Percentiles rank a stretch among this genome's conserved stretches.
Evolutionary conservation across 1,140 invertebrate species (phyloP).

Genomic region (Diorhabda elongata): DNA sequence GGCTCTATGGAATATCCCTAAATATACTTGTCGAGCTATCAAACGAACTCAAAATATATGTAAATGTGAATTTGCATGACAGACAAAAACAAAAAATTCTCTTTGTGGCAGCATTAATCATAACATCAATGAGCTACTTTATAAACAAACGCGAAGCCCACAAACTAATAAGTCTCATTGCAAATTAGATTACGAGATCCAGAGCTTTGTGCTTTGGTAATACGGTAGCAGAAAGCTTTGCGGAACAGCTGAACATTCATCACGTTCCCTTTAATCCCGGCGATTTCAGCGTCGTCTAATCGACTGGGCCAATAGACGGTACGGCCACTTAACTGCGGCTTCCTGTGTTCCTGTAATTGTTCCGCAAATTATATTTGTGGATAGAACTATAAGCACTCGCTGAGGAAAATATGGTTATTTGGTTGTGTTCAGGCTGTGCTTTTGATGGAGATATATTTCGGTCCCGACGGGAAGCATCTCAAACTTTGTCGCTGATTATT

Average conservation of each 20-base stretch:
- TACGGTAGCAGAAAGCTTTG: constrained; percentile 43
- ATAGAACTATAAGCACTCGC: constrained; percentile 40
- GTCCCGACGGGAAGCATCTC: background rate
- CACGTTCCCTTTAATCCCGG: constrained; percentile 22
- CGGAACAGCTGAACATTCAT: constrained; percentile 22
- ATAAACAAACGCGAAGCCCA: constrained; percentile 41
- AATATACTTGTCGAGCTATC: background rate
- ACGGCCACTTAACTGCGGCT: constrained; percentile 42
- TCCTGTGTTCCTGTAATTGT: constrained; percentile 43
- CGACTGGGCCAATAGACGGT: constrained; percentile 23
- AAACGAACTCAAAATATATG: background rate
- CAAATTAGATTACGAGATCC: constrained; percentile 45
- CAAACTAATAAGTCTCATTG: constrained; percentile 47
- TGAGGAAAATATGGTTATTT: constrained; percentile 41
- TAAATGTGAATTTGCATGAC: background rate
- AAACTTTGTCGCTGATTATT: background rate
- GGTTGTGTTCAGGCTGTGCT: constrained; percentile 35
- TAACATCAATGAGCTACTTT: constrained; percentile 39
- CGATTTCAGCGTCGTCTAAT: constrained; percentile 14
- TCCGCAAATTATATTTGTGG: constrained; percentile 45
- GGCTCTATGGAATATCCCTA: background rate
- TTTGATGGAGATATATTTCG: constrained; percentile 20
- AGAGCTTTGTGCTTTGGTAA: constrained; percentile 45
- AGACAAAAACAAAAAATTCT: constrained; percentile 23
- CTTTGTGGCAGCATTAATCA: constrained; percentile 32